Conservation (phyloP, 2,888 invertebrate species). For the Bellardia bayeri region DNA sequence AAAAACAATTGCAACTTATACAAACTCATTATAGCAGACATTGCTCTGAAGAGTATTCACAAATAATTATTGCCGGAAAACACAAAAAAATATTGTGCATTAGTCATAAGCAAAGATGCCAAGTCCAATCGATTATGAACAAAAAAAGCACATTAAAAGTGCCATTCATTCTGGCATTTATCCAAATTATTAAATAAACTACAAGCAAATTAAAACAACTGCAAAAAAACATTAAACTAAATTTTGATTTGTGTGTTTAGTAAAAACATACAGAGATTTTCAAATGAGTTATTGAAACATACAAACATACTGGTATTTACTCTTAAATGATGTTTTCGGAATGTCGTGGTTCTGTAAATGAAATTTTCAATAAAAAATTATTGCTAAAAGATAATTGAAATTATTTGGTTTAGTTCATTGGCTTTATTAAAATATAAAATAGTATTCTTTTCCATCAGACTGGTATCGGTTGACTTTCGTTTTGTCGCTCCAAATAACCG, state of each 20-base stretch:
- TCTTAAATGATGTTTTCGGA: not conserved
- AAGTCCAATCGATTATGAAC: conserved; percentile 43
- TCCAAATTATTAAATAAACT: conserved; percentile 36
- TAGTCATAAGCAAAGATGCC: conserved; percentile 55
- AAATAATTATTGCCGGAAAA: not conserved
- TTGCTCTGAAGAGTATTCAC: not conserved
- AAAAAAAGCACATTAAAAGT: conserved; percentile 31
- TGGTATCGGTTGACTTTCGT: too few species aligned
- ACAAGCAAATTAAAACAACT: conserved; percentile 19
- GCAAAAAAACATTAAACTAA: conserved; percentile 34
- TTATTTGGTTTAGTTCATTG: not conserved
- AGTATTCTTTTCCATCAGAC: too few species aligned
- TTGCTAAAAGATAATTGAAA: not conserved
- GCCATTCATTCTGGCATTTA: conserved; percentile 46
- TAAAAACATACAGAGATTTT: conserved; percentile 27
- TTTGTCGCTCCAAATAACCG: too few species aligned
- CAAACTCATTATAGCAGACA: not conserved
- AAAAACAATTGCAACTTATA: not conserved
- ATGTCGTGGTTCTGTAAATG: not conserved
- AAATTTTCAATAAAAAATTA: not conserved
- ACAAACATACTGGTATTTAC: too few species aligned
- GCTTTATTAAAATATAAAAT: not conserved
- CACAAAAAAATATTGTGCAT: conserved; percentile 19
- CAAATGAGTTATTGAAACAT: conserved; percentile 53
- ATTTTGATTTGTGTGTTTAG: conserved; percentile 52